phyloP scores from a whole-genome alignment of 2,797 vertebrate species.

The Lerista edwardsae region DNA sequence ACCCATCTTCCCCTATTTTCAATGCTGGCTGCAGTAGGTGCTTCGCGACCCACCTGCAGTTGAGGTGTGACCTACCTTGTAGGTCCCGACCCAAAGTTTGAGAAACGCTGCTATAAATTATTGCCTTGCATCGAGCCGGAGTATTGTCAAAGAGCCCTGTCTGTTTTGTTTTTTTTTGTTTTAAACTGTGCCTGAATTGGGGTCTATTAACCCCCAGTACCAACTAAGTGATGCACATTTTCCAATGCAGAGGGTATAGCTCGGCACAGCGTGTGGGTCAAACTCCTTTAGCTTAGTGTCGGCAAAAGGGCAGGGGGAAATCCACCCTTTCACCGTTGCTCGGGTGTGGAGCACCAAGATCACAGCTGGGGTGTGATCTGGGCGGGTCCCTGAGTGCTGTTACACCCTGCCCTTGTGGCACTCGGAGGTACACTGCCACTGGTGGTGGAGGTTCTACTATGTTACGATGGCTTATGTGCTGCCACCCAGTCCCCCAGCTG shows the following conservation, averaged over 20 bases:
- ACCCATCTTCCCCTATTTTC: too few relatives aligned
- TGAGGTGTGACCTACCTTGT: too few relatives aligned
- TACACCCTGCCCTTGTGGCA: not conserved
- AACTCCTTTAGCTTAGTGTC: not conserved
- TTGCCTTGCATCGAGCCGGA: not conserved
- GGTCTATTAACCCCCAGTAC: not conserved
- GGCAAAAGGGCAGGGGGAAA: not conserved
- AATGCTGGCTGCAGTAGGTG: too few relatives aligned
- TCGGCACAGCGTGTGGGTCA: not conserved
- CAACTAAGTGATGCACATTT: not conserved
- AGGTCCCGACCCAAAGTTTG: too few relatives aligned
- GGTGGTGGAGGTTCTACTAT: not conserved
- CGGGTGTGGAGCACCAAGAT: too few relatives aligned
- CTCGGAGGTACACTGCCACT: not conserved
- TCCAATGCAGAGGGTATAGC: not conserved
- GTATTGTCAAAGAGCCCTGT: not conserved
- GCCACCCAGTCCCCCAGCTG: not conserved
- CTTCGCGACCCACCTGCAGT: too few relatives aligned
- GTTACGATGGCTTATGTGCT: not conserved
- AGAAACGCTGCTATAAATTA: too few relatives aligned
- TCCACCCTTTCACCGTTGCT: not conserved
- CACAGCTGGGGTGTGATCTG: rapidly evolving
- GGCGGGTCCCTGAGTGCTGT: not conserved
- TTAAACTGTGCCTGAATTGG: not conserved
- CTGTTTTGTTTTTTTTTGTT: not conserved